Conservation (phyloP, 2,113 vertebrate genomes). For the Mormyrus lacerda region DNA sequence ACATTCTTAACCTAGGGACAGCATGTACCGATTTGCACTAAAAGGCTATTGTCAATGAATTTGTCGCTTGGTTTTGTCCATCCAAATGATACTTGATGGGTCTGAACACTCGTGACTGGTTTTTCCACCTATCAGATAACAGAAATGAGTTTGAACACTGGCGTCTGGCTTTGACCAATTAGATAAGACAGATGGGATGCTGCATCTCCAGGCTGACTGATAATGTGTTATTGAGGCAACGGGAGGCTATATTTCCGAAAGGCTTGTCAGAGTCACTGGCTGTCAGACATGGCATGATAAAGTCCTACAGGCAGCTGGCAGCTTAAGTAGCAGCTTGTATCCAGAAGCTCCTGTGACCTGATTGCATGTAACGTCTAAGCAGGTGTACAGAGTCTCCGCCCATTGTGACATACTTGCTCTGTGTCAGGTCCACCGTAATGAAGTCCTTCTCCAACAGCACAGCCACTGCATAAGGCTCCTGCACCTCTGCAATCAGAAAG, state of each 20-base stretch:
- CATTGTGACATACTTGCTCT: constrained; percentile 67
- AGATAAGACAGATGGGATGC: background rate
- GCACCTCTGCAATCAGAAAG: constrained; percentile 61
- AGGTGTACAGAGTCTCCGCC: background rate
- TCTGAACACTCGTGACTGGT: background rate
- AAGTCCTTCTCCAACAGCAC: constrained; percentile 75
- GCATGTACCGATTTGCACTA: background rate
- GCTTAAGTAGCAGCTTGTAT: background rate
- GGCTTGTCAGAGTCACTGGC: background rate
- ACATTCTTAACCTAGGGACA: background rate
- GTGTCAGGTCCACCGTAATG: constrained; percentile 72
- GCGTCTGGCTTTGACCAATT: background rate
- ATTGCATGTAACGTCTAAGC: background rate
- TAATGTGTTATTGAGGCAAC: background rate
- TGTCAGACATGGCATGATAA: background rate
- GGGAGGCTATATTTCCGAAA: background rate
- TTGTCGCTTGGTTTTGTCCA: background rate
- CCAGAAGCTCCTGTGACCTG: background rate
- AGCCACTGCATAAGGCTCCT: constrained; percentile 74
- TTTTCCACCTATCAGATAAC: background rate
- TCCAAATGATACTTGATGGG: background rate
- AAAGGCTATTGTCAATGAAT: background rate
- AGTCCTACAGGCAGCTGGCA: background rate
- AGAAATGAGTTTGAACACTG: background rate
- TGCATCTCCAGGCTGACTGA: background rate